Base-by-base conservation (phyloP, 2,888 invertebrate species). In the Spodoptera littoralis region DNA sequence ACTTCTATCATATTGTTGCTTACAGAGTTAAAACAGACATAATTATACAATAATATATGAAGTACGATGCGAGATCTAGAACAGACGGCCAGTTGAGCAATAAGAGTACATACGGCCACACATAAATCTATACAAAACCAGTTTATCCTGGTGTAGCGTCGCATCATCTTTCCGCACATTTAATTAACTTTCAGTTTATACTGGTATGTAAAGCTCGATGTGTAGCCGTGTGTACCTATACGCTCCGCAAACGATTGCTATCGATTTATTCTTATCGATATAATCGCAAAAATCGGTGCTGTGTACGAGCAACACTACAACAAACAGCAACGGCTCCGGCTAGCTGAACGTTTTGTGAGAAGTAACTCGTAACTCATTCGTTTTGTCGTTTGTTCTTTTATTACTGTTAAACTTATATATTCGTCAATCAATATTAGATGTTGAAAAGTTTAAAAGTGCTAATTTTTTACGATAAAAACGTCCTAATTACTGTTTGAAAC, bases 261-360 rank as follows among this genome's bases (percentile, higher is more conserved):
- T 56, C 56, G 56, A 57, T 66, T 46, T 12, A 2, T n/a, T 0
- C 41, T n/a, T 8, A 13, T 13, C 36, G 11, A 0, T 3, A 6
- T 13, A 48, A 12, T 73, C 54, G 12, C 12, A 43, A 18, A 11
- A 22, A n/a, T 36, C 47, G 41, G 53, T 46, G 63, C 57, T 57
- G 42, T 11, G 11, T 13, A 41, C 13, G 47, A 22, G 11, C 70
- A 68, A 69, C 70, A 68, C 70, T 70, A 73, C 18, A 36, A 6
- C 6, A 12, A 24, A 43, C 49, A 45, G 24, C 22, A 41, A 36
- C 18, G 42, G 36, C 12, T 41, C 12, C 12, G 9, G 43, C 44
- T 44, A n/a, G 36, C 36, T 8, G n/a, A 72, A 64, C 53, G 65
- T 30, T 50, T 71, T 55, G 30, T 2, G 42, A 46, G 46, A n/a